These are phyloP conservation scores for Erebia aethiops DNA, from an alignment of 2,888 invertebrate genomes.

Conservation along the genomic window DNA sequence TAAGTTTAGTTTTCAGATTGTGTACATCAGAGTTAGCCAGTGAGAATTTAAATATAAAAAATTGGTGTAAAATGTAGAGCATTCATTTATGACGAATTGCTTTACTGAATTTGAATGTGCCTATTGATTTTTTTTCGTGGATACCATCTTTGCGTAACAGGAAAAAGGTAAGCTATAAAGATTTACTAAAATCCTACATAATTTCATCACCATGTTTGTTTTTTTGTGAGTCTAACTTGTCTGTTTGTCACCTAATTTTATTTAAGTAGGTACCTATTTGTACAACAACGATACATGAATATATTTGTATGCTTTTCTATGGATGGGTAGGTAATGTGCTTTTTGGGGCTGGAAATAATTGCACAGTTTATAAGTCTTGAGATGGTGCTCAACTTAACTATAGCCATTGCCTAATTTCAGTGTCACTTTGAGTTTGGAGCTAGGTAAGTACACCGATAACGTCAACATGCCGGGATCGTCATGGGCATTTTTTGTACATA, in stretches of 20 bases:
- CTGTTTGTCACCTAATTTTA: constrained; percentile 9
- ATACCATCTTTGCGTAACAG: not conserved
- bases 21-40: not conserved
- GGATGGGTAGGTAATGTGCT: no score
- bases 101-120: not conserved
- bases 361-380: no score
- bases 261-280: not conserved
- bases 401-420: no score
- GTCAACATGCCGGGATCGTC: no score
- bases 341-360: no score
- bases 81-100: constrained; percentile 24
- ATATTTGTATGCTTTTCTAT: constrained; percentile 1
- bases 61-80: not conserved
- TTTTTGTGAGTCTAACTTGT: not conserved
- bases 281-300: constrained; percentile 17
- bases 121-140: not conserved
- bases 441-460: no score
- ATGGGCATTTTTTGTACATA: no score
- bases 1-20: not conserved
- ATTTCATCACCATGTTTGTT: not conserved
- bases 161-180: constrained; percentile 7
- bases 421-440: no score
- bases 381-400: no score
- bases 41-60: not conserved
- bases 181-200: not conserved